Evolutionary conservation across 2,113 vertebrate species (phyloP), one percentile per base, ranked within the genome.

Genomic region (Pheucticus melanocephalus): DNA sequence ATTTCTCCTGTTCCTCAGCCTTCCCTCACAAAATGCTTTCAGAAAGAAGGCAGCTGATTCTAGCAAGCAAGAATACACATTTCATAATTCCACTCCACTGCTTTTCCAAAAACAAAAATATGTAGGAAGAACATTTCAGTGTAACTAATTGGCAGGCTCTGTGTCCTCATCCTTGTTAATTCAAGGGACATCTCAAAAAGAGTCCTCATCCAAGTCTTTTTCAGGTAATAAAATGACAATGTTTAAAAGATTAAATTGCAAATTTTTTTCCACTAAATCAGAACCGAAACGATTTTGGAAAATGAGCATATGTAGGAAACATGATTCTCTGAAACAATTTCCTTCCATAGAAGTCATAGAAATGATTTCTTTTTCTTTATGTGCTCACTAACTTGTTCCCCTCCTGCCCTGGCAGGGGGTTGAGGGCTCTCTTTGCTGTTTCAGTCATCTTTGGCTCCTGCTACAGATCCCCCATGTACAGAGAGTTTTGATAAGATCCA

Each of bases 31-130:
- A 96, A 85, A 89, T 50, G 84, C 94, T 94, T 79, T 87, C 95
- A 92, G 93, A 88, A 92, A 91, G 87, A 85, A 97, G 95, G 90
- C 95, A 97, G 95, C 93, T 97, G 94, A 96, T 96, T 93, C 94
- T 71, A 96, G 92, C 92, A 95, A 91, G 88, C 90, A 95, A 90
- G 85, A 69, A 94, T 70, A 94, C 84, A 87, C 82, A 64, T 77
- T 94, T 96, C 87, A 60, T 72, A 92, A 96, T 93, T 94, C 88
- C 90, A 88, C 75, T 93, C 78, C 70, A 81, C 39, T 90, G 93
- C 93, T 95, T 93, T 96, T 93, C 90, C 82, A 95, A 94, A 96
- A 88, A 27, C 85, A 96, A 96, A 95, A 97, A 82, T 80, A 88
- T 6, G 92, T 96, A 94, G 92, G 95, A 96, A 97, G 96, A 95